Conservation (phyloP, 2,113 vertebrate species). For the Eulacestoma nigropectus region DNA sequence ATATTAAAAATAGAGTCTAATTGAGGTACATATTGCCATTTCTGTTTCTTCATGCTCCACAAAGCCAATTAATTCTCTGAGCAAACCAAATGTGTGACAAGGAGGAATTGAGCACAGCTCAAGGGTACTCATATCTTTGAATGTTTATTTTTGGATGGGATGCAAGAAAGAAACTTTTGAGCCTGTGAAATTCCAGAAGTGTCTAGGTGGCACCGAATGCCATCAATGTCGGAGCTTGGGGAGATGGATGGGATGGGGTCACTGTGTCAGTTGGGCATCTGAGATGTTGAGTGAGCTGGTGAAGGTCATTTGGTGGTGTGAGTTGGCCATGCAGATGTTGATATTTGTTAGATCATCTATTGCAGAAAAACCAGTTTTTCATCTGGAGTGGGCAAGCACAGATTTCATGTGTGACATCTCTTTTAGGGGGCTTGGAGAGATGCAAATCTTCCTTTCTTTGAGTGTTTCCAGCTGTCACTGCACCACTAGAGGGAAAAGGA, state of each 20-base stretch:
- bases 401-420: background rate
- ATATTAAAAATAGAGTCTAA: constrained; percentile 28
- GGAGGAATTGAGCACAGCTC: constrained; percentile 11
- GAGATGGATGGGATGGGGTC: background rate
- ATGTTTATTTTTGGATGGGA: constrained; percentile 24
- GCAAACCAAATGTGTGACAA: constrained; percentile 20
- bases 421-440: background rate
- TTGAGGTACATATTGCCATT: constrained; percentile 24
- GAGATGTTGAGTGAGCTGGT: background rate
- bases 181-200: background rate
- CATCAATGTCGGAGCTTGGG: accelerated
- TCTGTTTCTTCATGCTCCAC: constrained; percentile 42
- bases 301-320: background rate
- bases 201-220: background rate
- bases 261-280: background rate
- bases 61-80: constrained; percentile 48
- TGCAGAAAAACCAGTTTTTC: background rate
- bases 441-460: background rate
- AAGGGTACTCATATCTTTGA: background rate
- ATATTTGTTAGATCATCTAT: background rate
- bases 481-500: background rate
- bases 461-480: background rate
- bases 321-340: background rate
- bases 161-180: background rate
- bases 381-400: background rate